A percentile compares a stretch with the other conserved stretches of the same genome.
phyloP scores from a whole-genome alignment of 2,888 invertebrate species.

The Diaperis boleti region DNA sequence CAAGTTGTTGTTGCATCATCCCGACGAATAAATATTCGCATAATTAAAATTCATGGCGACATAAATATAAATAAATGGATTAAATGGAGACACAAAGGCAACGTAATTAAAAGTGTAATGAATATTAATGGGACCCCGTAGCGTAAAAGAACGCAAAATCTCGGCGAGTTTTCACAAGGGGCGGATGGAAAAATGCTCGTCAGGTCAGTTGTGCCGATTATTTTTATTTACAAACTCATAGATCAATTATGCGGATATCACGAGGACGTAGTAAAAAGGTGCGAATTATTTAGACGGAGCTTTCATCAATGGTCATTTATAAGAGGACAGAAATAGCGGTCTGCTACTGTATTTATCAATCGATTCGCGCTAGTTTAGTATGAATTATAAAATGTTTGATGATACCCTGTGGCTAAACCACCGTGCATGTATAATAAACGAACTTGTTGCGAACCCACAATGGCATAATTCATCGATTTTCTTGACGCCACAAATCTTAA shows the following conservation, averaged over 20 bases:
- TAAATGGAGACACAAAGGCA: conserved; percentile 59
- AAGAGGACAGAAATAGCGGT: not conserved
- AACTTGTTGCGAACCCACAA: not conserved
- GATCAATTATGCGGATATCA: no score
- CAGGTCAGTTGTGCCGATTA: no score
- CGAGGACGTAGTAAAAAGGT: not conserved
- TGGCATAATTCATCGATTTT: not conserved
- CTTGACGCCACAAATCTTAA: not conserved
- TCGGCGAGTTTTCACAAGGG: conserved; percentile 19
- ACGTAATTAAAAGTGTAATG: conserved; percentile 62
- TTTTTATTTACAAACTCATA: no score
- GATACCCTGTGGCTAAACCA: not conserved
- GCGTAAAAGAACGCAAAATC: conserved; percentile 50
- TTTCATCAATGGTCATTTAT: no score
- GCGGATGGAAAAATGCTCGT: no score
- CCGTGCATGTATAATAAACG: conserved; percentile 6
- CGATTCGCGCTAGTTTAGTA: not conserved
- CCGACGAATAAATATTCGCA: conserved; percentile 35
- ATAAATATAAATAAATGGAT: conserved; percentile 63
- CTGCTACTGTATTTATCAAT: not conserved
- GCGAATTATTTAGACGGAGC: not conserved
- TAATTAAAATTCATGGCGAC: conserved; percentile 62
- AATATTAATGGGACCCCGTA: conserved; percentile 58
- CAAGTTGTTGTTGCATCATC: conserved; percentile 21
- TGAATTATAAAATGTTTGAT: conserved; percentile 1